Evolutionary conservation across 1,140 invertebrate genomes (phyloP), one percentile per base, ranked within the genome.

Genomic region (Drosophila lowei): DNA sequence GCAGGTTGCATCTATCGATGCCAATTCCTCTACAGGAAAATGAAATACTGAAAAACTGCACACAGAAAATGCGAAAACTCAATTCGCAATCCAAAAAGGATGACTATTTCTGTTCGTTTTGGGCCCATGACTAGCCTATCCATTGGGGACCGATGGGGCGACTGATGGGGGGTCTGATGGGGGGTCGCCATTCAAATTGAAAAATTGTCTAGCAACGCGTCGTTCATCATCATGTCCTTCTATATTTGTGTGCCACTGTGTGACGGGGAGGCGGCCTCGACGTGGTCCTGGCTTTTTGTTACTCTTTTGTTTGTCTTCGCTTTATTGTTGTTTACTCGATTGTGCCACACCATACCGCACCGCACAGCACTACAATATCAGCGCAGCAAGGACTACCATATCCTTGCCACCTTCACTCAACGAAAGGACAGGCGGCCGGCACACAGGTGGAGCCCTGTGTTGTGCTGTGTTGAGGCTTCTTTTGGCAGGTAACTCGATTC

Each of bases 401-500:
- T 13, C 34, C 34, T 13, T 11, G 0, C 65, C 62, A 70, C 56
- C 56, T 53, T 50, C 44, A 49, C 53, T 50, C 23, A 18, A 46
- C 64, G 64, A 49, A 44, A 6, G 56, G 2, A 13, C 13, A 16
- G 43, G n/a, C n/a, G n/a, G n/a, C n/a, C n/a, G n/a, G n/a, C n/a
- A n/a, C n/a, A 65, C 15, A 16, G 11, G 18, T 18, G 18, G 18
- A 18, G 18, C 1, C 18, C 1, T 25, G 4, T 25, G 23, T 4
- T 25, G 23, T 25, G 23, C 23, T 25, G 5, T 25, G 23, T 25
- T 25, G 23, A 25, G 23, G 23, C 23, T 86, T 86, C 81, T 77
- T 86, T 86, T 85, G 81, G 86, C 83, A 81, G 81, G 81, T 77
- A 85, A 85, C 78, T 81, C 73, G 81, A 86, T 85, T 85, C 81